Evolutionary conservation across 2,797 vertebrate genomes (phyloP).

Genomic region (Spinibarbus caldwelli): DNA sequence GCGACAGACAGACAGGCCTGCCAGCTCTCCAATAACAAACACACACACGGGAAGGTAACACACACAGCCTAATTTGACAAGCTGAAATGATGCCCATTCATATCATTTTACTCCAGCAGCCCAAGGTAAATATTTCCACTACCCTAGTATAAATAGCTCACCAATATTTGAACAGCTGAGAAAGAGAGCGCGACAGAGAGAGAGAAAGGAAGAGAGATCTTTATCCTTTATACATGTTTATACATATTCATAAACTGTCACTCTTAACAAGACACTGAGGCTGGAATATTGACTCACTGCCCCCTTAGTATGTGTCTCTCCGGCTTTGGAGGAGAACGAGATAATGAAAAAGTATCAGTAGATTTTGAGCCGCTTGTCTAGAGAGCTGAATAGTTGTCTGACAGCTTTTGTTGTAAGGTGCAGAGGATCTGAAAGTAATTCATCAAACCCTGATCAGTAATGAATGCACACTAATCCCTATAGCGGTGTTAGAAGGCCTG

Average conservation of each 20-base stretch:
- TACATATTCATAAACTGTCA: conserved; percentile 78
- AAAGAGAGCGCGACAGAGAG: conserved; percentile 35
- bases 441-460: conserved; percentile 50
- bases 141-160: conserved; percentile 91
- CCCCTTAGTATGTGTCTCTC: conserved; percentile 36
- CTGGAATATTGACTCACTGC: conserved; percentile 53
- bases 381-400: conserved; percentile 28
- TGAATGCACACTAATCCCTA: conserved; percentile 48
- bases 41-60: conserved; percentile 81
- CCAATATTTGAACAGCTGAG: conserved; percentile 93
- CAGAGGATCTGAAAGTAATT: conserved; percentile 49
- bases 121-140: conserved; percentile 94
- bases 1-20: conserved; percentile 69
- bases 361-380: conserved; percentile 39
- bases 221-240: conserved; percentile 75
- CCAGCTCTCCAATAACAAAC: conserved; percentile 66
- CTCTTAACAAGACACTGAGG: conserved; percentile 56
- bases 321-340: conserved; percentile 37
- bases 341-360: conserved; percentile 52
- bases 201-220: conserved; percentile 66
- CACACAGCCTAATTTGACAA: conserved; percentile 94
- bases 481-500: conserved; percentile 28
- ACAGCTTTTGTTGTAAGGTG: conserved; percentile 48
- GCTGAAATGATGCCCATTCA: conserved; percentile 94
- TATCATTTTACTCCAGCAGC: conserved; percentile 88